Base-by-base conservation (phyloP, 2,888 invertebrate genomes). In the Apomyelois bistriatella region DNA sequence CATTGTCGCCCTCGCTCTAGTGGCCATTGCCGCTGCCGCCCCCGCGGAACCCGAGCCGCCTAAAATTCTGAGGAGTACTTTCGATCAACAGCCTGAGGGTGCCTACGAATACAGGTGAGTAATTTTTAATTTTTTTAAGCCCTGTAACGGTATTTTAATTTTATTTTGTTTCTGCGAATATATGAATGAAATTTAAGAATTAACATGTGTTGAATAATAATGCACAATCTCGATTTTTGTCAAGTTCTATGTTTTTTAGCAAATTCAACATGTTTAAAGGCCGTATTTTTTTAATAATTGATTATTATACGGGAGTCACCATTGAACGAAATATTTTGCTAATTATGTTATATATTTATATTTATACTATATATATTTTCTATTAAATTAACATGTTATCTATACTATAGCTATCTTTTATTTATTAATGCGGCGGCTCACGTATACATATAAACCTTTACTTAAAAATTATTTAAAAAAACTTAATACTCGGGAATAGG, bases 1-100 rank as follows among this genome's bases (percentile, higher is more conserved):
- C 57, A 59, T 54, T 53, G 78, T 75, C 59, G 76, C 73, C 48
- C 66, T 83, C 51, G 84, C 84, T 62, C 63, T 85, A 9, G 79
- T 79, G 74, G 86, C 82, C 43, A 56, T 72, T 56, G 79, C 68
- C 40, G 62, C 62, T 43, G 82, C 85, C 53, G 75, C 68, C 35
- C 76, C 79, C n/a, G 55, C 57, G 10, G 68, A 70, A 38, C 54
- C 58, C 10, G 68, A 70, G 46, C 60, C 58, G 0, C 3, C 53
- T 6, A 56, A 71, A 59, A 82, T 81, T 62, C 8, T 87, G n/a
- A 72, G 70, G 35, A 76, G 74, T 0, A 64, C 66, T 0, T 79
- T 64, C 59, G 62, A 77, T 0, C 68, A 70, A 52, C 9, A 65
- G 0, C 82, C 87, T 30, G 76, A 83, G 0, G 87, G 88, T 7